Percentiles rank a stretch among this genome's conserved stretches.
Evolutionary conservation across 2,888 invertebrate species (phyloP).

Genomic region (Lingula anatina): DNA sequence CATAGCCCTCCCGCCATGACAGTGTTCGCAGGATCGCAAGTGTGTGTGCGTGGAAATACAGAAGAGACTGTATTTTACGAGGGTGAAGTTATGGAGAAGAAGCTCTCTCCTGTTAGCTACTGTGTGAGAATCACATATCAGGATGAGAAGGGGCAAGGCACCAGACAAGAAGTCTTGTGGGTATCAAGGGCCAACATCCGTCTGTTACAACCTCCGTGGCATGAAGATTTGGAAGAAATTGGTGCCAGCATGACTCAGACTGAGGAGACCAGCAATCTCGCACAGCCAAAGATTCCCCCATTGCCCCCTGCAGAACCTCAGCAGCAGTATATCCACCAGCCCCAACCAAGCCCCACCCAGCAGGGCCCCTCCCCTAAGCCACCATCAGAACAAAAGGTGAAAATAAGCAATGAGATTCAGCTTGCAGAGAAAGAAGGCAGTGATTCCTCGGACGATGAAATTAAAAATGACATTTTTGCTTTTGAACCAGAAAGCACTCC

Average conservation of each 20-base stretch:
- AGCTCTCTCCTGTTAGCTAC: conserved; percentile 65
- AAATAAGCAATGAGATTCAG: background rate
- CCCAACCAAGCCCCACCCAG: conserved; percentile 7
- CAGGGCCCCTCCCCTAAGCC: background rate
- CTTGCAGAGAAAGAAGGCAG: conserved; percentile 1
- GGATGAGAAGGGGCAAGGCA: conserved; percentile 26
- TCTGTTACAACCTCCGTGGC: conserved; percentile 90
- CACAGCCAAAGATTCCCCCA: conserved; percentile 2
- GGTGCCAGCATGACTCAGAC: background rate
- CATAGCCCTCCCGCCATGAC: conserved; percentile 77
- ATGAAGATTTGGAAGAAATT: conserved; percentile 72
- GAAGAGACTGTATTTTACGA: conserved; percentile 74
- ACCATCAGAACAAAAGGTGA: too few species aligned
- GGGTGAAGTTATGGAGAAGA: conserved; percentile 71
- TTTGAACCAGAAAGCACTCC: conserved; percentile 48
- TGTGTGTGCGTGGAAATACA: conserved; percentile 61
- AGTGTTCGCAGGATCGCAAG: conserved; percentile 71
- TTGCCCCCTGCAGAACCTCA: background rate
- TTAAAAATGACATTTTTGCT: conserved; percentile 34
- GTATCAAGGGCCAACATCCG: conserved; percentile 87
- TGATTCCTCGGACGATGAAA: conserved; percentile 40
- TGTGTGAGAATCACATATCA: conserved; percentile 58
- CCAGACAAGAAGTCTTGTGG: conserved; percentile 53
- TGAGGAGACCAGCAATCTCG: conserved; percentile 13
- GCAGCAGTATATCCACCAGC: conserved; percentile 1